A percentile compares a stretch with the other conserved stretches of the same genome.
Evolutionary conservation across 2,888 invertebrate genomes (phyloP).

Genomic region (Drosophila infuscata): DNA sequence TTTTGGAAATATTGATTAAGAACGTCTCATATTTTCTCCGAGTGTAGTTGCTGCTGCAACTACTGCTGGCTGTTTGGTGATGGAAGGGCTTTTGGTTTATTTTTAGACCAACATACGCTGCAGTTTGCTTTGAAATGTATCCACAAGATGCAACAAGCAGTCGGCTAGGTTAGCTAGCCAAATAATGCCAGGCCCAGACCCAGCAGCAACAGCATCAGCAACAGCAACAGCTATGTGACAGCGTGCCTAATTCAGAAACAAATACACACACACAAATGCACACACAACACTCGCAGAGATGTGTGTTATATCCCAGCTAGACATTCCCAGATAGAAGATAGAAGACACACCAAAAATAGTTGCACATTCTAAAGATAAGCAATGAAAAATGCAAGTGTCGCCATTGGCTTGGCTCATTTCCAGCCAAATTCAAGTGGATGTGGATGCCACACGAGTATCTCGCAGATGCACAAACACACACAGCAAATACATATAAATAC

Average conservation of each 20-base stretch:
- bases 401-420: slow-evolving; percentile 67
- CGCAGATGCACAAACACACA: slow-evolving; percentile 25
- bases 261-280: slow-evolving; percentile 12
- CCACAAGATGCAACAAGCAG: slow-evolving; percentile 50
- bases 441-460: slow-evolving; percentile 31
- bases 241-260: slow-evolving; percentile 68
- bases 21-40: background rate
- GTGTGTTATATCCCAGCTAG: slow-evolving; percentile 8
- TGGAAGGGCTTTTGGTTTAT: slow-evolving; percentile 75
- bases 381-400: slow-evolving; percentile 65
- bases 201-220: slow-evolving; percentile 23
- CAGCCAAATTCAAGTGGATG: slow-evolving; percentile 48
- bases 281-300: background rate
- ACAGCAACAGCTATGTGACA: slow-evolving; percentile 34
- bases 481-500: slow-evolving; percentile 24
- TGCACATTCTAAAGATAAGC: slow-evolving; percentile 67
- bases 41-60: slow-evolving; percentile 28
- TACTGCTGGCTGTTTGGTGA: slow-evolving; percentile 45
- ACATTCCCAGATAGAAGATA: slow-evolving; percentile 55
- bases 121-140: slow-evolving; percentile 75
- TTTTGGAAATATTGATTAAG: background rate
- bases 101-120: slow-evolving; percentile 61
- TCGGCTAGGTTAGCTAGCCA: slow-evolving; percentile 26
- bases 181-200: slow-evolving; percentile 38
- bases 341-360: slow-evolving; percentile 54